These are phyloP conservation scores for Glaucopsyche alexis DNA, from an alignment of 2,888 invertebrate genomes.

Conservation along the genomic window DNA sequence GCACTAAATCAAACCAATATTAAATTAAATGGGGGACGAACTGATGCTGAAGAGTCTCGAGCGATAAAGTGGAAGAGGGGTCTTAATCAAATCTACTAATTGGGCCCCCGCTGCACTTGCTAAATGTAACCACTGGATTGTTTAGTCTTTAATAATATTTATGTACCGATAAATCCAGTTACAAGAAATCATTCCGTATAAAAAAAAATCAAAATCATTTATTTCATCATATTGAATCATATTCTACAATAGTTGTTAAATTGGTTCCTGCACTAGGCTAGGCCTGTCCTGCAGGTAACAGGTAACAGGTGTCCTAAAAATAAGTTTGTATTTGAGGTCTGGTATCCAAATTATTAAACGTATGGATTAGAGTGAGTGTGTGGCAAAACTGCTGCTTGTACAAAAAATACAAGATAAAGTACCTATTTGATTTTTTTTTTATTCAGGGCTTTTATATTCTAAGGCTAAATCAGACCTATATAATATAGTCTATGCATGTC, in stretches of 20 bases:
- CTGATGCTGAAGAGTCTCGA: conserved; percentile 17
- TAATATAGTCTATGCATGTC: no score
- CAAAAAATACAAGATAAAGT: not conserved
- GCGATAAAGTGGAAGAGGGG: conserved; percentile 22
- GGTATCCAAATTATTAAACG: not conserved
- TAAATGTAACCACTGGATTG: conserved; percentile 5
- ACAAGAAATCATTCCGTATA: not conserved
- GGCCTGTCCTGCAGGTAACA: no score
- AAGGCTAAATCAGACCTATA: no score
- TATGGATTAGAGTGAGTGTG: no score
- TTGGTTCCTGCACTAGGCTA: no score
- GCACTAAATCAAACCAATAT: conserved; percentile 26
- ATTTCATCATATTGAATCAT: no score
- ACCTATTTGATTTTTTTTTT: no score
- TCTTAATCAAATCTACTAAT: conserved; percentile 22
- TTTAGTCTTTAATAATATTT: conserved; percentile 1
- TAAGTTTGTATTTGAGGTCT: not conserved
- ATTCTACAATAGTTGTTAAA: no score
- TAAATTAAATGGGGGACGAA: conserved; percentile 12
- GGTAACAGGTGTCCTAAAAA: no score
- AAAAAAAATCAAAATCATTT: no score
- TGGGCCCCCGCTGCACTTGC: conserved; percentile 18
- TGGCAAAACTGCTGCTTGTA: not conserved
- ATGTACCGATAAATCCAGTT: not conserved
- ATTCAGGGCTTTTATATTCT: no score